Base-by-base conservation (phyloP, 2,797 vertebrate genomes). In the Sarcoramphus papa region DNA sequence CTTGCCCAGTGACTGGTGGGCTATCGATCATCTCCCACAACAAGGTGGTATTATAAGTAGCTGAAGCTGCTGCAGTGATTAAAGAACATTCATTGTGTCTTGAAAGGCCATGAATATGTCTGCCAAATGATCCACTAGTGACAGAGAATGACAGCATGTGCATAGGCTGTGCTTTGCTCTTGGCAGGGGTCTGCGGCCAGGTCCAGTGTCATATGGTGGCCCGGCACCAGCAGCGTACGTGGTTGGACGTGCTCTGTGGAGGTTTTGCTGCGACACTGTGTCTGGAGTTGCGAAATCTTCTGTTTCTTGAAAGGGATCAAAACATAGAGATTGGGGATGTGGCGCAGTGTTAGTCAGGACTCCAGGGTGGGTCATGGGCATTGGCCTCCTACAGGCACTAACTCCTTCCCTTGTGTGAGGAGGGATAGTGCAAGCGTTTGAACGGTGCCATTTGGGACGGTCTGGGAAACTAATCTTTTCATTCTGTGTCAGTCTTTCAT, bases 221-320 rank as follows among this genome's bases (percentile, higher is more conserved):
- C 5, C 9, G 15, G 24, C 27, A 19, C 35, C 2, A 4, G 28
- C 3, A 6, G 22, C 1, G 1, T 21, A 65, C 1, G 0, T 69
- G 85, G 17, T 48, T 23, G 6, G 43, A 40, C 1, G 0, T 35
- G 53, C 19, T 63, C 67, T 25, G 7, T 14, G 13, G 8, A 65
- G n/a, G 15, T 68, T 82, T 43, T 76, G 47, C 63, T 79, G 57
- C 3, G 3, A 33, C 6, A 0, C 57, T 51, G 30, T 59, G 53
- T 11, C 41, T 82, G 45, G n/a, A 57, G 10, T 85, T 85, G 41
- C 1, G 3, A 83, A 93, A 90, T 65, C 43, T 53, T 72, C 40
- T 10, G 3, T 62, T 92, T 85, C 50, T 92, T 12, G 7, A 68
- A 85, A 82, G 53, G 35, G 7, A 63, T 78, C 12, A 33, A 76